Conservation (phyloP, 2,888 invertebrate genomes). For the Xanthia icteritia region DNA sequence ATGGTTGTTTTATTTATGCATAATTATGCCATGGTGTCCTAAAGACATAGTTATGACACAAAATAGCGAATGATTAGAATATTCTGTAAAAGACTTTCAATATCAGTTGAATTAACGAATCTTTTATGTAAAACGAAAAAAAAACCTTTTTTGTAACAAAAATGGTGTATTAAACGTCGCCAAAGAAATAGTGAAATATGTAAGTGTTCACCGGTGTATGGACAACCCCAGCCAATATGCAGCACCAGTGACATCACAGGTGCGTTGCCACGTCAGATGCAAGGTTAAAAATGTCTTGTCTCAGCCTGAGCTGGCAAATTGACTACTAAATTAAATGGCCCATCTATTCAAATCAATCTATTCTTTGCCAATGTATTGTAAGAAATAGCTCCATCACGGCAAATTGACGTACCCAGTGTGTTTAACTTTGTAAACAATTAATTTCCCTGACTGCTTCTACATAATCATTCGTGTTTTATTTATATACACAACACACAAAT, state of each 20-base stretch:
- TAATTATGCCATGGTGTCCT: background rate
- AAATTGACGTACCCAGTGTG: background rate
- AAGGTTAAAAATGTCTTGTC: background rate
- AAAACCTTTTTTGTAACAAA: background rate
- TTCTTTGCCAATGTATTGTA: background rate
- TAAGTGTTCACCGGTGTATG: background rate
- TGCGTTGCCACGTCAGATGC: background rate
- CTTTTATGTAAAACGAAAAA: background rate
- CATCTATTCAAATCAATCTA: background rate
- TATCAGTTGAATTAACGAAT: background rate
- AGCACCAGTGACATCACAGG: background rate
- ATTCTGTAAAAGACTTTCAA: background rate
- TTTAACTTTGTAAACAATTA: background rate
- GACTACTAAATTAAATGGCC: background rate
- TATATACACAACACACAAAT: background rate
- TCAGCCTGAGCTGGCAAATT: background rate
- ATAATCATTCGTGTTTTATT: conserved; percentile 4
- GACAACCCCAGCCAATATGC: background rate
- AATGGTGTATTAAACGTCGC: background rate
- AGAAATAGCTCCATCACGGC: background rate
- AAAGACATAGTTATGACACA: background rate
- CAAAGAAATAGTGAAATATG: background rate
- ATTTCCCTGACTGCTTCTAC: no score
- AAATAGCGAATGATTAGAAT: background rate
- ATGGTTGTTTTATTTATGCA: background rate